Base-by-base conservation (phyloP, 1,140 invertebrate species). In the Tetramorium alpestre region DNA sequence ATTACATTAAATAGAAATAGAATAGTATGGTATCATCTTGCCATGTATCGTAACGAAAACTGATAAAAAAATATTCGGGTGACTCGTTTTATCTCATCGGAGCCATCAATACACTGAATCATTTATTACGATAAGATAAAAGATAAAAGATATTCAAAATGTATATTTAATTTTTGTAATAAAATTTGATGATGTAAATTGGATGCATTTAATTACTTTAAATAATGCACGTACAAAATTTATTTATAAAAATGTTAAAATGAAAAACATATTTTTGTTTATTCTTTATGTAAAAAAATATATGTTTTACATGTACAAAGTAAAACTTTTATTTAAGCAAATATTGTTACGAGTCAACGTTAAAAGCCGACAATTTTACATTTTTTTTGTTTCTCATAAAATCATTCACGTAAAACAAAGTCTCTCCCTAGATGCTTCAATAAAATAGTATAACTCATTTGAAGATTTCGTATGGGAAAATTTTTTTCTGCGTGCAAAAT, bases 61-160 rank as follows among this genome's bases (percentile, higher is more conserved):
- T 78, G 76, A 77, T 77, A 77, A 65, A 65, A 33, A 65, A 64
- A 33, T 65, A 65, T 47, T 65, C 5, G 18, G 28, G 13, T 47
- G 2, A 65, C 11, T n/a, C 13, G 13, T 2, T 65, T 78, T 78
- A 65, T 78, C 58, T 49, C 76, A 51, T 78, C 3, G 1, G 3
- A 0, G 10, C 25, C 13, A 65, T 49, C 16, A 64, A 18, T 33
- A 49, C 22, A 49, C 11, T 51, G 44, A 78, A 62, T 77, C 75
- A 64, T 69, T 69, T 69, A 28, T 28, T 25, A 5, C 13, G 65
- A 69, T 69, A 69, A 69, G 65, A 69, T 69, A 69, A 69, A 49
- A 22, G 2, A n/a, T n/a, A n/a, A n/a, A n/a, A n/a, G n/a, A n/a
- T n/a, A n/a, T 49, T 25, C 3, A 69, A 69, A 47, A 16, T 47